phyloP scores from a whole-genome alignment of 2,113 vertebrate genomes.

The Gallinago undulata region DNA sequence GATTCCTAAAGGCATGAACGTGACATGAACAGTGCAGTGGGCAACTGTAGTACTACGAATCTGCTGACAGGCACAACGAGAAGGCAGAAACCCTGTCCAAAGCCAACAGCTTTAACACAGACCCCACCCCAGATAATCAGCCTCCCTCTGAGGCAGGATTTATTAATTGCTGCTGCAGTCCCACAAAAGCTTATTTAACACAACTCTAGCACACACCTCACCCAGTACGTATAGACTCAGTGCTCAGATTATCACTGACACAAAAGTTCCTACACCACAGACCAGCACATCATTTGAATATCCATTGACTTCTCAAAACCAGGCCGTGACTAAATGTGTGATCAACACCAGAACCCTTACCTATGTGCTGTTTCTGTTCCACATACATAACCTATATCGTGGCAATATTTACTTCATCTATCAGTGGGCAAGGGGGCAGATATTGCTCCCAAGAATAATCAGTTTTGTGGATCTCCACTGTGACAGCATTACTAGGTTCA shows the following conservation, averaged over 20 bases:
- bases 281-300: background rate
- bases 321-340: background rate
- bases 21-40: background rate
- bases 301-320: background rate
- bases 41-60: background rate
- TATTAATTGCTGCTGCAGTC: background rate
- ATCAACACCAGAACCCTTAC: background rate
- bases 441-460: background rate
- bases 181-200: background rate
- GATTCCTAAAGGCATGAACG: background rate
- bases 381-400: background rate
- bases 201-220: background rate
- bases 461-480: background rate
- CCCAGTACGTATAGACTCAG: background rate
- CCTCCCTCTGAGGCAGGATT: background rate
- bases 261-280: background rate
- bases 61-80: background rate
- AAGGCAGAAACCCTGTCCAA: background rate
- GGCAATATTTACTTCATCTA: background rate
- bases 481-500: background rate
- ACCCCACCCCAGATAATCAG: background rate
- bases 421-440: background rate
- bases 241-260: background rate
- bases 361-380: background rate
- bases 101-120: background rate